phyloP scores from a whole-genome alignment of 1,140 invertebrate species.

The Coelopa frigida region DNA sequence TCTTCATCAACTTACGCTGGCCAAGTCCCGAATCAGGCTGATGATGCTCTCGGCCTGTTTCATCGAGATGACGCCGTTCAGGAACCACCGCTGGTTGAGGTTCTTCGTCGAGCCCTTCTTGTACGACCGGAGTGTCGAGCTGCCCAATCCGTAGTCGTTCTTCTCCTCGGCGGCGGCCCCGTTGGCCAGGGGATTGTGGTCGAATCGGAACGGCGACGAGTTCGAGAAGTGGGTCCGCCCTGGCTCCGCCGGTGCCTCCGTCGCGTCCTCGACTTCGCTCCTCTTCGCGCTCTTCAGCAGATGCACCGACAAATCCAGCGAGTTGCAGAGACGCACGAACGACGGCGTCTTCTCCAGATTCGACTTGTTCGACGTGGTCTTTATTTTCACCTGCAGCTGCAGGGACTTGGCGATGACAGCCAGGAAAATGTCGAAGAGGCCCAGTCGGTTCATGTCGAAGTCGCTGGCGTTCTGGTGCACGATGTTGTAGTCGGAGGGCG shows the following conservation, averaged over 20 bases:
- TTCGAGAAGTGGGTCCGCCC: not conserved
- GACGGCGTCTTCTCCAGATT: conserved; percentile 35
- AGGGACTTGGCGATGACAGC: conserved; percentile 80
- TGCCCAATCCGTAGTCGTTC: not conserved
- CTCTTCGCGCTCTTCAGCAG: conserved; percentile 18
- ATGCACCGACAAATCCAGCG: conserved; percentile 39
- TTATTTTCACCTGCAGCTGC: conserved; percentile 80
- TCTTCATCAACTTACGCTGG: conserved; percentile 57
- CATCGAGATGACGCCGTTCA: conserved; percentile 71
- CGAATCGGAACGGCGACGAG: conserved; percentile 28
- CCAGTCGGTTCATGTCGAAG: conserved; percentile 58
- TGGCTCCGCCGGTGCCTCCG: no score
- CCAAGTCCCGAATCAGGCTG: conserved; percentile 83
- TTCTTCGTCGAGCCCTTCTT: conserved; percentile 29
- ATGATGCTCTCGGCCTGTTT: conserved; percentile 85
- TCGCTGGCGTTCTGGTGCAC: conserved; percentile 49
- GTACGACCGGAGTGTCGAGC: conserved; percentile 4
- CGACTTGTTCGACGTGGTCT: conserved; percentile 43
- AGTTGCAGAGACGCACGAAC: conserved; percentile 38
- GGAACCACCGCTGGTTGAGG: conserved; percentile 65
- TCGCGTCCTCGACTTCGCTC: not conserved
- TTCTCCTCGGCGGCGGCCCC: not conserved
- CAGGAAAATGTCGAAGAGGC: conserved; percentile 77
- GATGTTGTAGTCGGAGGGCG: conserved; percentile 73
- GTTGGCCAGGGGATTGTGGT: conserved; percentile 6